Base-by-base conservation (phyloP, 2,888 invertebrate species). In the Limnephilus marmoratus region DNA sequence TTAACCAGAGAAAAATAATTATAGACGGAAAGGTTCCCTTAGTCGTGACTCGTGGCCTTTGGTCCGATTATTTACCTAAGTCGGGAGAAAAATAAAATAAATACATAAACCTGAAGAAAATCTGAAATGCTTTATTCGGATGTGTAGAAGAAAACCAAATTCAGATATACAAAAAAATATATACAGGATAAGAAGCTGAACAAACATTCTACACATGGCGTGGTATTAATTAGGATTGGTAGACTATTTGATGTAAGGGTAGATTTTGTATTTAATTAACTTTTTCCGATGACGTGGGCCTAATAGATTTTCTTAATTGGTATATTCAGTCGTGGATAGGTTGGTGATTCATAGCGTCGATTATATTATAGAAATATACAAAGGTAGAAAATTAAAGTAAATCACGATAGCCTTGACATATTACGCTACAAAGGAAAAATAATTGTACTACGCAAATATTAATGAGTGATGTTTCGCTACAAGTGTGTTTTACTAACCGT, bases 1-100 rank as follows among this genome's bases (percentile, higher is more conserved):
- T 87, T 31, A 87, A 87, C 31, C 87, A 53, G 87, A 87, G 87
- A 87, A 87, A 87, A 87, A 87, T 87, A 87, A 87, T 87, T 68
- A 87, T 87, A 53, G 87, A 24, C 31, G 18, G 53, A 87, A 87
- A 87, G 68, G 68, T 87, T 87, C 45, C 45, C 45, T 45, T 12
- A 45, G 0, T 29, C 31, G 34, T n/a, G 34, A 31, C 68, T 53
- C 68, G 68, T 53, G 53, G 53, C 87, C 87, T 87, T 31, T 68
- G 87, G 87, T 45, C 7, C 13, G 12, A 68, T 87, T 87, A 87
- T 53, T 87, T 87, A 53, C 53, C 15, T 49, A 31, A 18, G 49
- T 18, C 31, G 31, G 49, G 12, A 18, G 29, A 68, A 15, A 7
- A 49, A 53, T 34, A 83, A 83, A 37, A 83, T 83, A 83, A 83